Evolutionary conservation across 2,113 vertebrate genomes (phyloP), one percentile per base, ranked within the genome.

Genomic region (Formicarius rufipectus): DNA sequence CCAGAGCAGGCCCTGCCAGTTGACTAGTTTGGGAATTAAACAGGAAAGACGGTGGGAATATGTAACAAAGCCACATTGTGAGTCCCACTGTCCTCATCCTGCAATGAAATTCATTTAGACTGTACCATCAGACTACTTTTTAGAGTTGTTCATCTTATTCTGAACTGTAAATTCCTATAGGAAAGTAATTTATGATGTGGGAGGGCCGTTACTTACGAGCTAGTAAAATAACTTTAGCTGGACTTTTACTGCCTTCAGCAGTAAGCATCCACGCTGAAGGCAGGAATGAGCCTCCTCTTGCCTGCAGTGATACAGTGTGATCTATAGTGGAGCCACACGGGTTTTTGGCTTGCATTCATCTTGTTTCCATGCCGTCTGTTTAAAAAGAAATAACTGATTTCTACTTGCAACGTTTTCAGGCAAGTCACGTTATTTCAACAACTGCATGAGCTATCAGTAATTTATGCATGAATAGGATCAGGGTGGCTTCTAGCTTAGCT

Each of bases 191-290:
- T 94, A 87, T 84, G 47, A 28, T 69, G 76, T 90, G 80, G 44
- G 64, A 93, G 72, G 69, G 35, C 69, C 95, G 90, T 81, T 95
- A 88, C 82, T 94, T 96, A 93, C 44, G 74, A 88, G 72, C 79
- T 84, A 84, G 85, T 94, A 96, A 94, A 96, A 94, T 88, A 95
- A 93, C 92, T 94, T 88, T 30, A 75, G 78, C 75, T 86, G 85
- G 92, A 88, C 93, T 88, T 88, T 92, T 92, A 93, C 88, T 81
- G 60, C 83, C 75, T 96, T 75, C 47, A 84, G 90, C 91, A 86
- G 82, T 90, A 93, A 91, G 60, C 16, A 47, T 16, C 58, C 4
- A 0, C 25, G 35, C 79, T 84, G 40, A 44, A 71, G 79, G 55
- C 64, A 66, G 60, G 88, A 94, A 83, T 0, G 18, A 89, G 68